These are phyloP conservation scores for Lanius ludovicianus DNA, from an alignment of 2,113 vertebrate genomes.

Conservation along the genomic window DNA sequence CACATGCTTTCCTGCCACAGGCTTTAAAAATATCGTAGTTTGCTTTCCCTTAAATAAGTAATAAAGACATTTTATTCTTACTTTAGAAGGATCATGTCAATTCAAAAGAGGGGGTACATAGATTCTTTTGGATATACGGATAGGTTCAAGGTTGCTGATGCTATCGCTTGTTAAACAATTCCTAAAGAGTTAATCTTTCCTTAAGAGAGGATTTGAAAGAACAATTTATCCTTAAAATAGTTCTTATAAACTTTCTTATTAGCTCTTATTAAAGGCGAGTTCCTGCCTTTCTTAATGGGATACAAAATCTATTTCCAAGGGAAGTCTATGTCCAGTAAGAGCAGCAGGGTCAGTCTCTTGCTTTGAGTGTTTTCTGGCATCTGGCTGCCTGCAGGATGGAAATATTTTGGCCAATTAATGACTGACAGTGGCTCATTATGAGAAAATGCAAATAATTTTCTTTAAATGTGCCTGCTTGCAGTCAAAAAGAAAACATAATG, in stretches of 20 bases:
- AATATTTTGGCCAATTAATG: neutral
- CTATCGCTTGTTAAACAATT: neutral
- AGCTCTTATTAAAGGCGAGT: slow-evolving; percentile 6
- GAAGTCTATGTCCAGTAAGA: slow-evolving; percentile 7
- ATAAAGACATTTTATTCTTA: neutral
- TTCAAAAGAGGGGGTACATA: neutral
- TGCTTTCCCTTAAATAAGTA: neutral
- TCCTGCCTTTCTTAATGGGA: slow-evolving; percentile 40
- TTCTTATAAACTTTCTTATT: slow-evolving; percentile 42
- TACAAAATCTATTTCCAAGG: slow-evolving; percentile 39
- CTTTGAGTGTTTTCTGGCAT: slow-evolving; percentile 2
- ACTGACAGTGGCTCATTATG: neutral
- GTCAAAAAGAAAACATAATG: neutral
- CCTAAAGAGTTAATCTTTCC: neutral
- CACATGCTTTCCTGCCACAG: neutral
- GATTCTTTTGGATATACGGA: neutral
- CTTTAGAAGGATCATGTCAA: neutral
- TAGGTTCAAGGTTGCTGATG: neutral
- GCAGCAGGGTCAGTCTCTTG: neutral
- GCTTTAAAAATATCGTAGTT: neutral
- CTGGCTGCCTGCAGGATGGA: neutral
- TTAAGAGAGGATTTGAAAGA: neutral
- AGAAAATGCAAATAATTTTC: slow-evolving; percentile 26
- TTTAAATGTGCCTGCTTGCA: neutral
- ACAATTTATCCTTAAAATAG: neutral